Evolutionary conservation across 2,797 vertebrate species (phyloP), one percentile per base, ranked within the genome.

Genomic region (Sebastes miniatus): DNA sequence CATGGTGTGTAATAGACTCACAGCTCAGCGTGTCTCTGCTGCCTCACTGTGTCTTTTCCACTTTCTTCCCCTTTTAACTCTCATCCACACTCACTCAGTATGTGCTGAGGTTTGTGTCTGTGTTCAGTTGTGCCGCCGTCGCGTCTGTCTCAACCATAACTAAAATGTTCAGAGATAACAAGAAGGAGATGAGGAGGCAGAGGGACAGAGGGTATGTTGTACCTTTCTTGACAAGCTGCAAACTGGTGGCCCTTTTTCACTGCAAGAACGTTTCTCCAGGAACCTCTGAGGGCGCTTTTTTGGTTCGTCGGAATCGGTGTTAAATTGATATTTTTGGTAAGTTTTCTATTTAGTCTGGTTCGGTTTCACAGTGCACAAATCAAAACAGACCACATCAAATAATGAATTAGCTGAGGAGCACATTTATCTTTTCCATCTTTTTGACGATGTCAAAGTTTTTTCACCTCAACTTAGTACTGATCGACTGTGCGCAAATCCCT

Each of bases 1-100:
- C 65, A 2, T 47, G 76, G 71, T 34, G 88, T 59, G 76, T 79
- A 85, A 87, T 67, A 69, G 78, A 84, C 80, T 81, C 64, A 34
- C 27, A n/a, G 71, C 72, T n/a, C 73, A 29, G 80, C 54, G 5
- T 72, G 79, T 24, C 67, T 69, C 77, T 47, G 39, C 67, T 36
- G 74, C 68, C 74, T 79, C 70, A 1, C 36, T 5, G 61, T 14
- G 10, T 74, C 69, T 65, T 75, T 43, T 57, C 69, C 69, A 25
- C 47, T 69, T 70, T 11, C 34, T 58, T 52, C 25, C 66, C 29
- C 31, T 66, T 79, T 75, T 57, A 29, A 79, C 73, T 68, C 72
- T 65, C 56, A 11, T 47, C 67, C 81, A 73, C 52, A 20, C 43
- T 74, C 8, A 13, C 67, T 56, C 5, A 29, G 31, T 34, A 0